Percentiles rank a stretch among this genome's conserved stretches.
Evolutionary conservation across 92 coral and sea anemone genomes (phyloP).

Genomic region (Phymanthus crucifer): DNA sequence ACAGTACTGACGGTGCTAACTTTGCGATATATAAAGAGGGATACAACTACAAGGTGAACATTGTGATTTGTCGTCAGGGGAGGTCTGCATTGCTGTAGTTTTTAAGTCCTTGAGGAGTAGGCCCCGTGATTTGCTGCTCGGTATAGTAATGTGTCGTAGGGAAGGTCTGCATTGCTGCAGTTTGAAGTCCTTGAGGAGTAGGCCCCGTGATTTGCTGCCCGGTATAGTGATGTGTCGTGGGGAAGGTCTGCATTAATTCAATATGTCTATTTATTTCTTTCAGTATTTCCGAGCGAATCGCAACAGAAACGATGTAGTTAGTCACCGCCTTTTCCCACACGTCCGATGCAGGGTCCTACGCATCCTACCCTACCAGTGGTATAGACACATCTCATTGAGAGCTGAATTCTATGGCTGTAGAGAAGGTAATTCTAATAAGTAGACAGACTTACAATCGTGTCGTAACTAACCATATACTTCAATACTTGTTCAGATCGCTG

Average conservation of each 20-base stretch:
- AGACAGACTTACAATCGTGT: neutral
- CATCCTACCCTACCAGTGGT: conserved; percentile 52
- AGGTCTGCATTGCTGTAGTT: neutral
- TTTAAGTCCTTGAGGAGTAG: neutral
- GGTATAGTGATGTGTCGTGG: no score
- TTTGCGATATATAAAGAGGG: conserved; percentile 59
- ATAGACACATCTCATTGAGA: conserved; percentile 54
- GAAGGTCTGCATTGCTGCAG: neutral
- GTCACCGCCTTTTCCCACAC: conserved; percentile 43
- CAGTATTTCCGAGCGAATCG: conserved; percentile 57
- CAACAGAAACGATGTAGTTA: conserved; percentile 43
- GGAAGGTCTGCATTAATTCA: no score
- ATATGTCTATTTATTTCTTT: neutral
- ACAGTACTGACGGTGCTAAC: conserved; percentile 54
- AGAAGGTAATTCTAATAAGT: conserved; percentile 32
- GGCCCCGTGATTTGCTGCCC: no score
- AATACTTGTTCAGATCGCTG: conserved; percentile 58
- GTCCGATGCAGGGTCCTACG: conserved; percentile 51
- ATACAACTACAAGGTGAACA: conserved; percentile 55
- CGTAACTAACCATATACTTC: no score
- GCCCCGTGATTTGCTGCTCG: no score
- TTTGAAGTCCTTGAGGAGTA: neutral
- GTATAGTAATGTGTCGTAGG: no score
- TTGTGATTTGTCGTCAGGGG: neutral
- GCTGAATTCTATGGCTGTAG: conserved; percentile 56